phyloP scores from a whole-genome alignment of 64 coral and sea anemone genomes.

The Dendrophyllia cribrosa region DNA sequence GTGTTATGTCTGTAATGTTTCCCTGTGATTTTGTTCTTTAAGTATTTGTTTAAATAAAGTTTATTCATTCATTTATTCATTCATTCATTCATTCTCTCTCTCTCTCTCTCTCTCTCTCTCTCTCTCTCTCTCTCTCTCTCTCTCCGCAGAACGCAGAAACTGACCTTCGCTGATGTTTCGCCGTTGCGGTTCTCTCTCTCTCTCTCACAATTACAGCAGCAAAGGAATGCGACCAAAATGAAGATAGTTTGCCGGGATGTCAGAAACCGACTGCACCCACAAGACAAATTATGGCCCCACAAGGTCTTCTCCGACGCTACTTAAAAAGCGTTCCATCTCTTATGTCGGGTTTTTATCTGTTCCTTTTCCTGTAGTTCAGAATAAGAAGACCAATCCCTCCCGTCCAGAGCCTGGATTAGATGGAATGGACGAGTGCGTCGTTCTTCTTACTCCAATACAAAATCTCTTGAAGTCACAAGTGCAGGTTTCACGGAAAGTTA shows the following conservation, averaged over 20 bases:
- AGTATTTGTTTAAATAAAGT: too few species aligned
- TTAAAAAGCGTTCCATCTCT: constrained; percentile 86
- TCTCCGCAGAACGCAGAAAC: too few species aligned
- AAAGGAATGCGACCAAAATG: constrained; percentile 28
- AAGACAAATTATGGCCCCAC: background rate
- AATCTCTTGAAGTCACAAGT: background rate
- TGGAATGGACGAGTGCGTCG: too few species aligned
- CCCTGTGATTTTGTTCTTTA: too few species aligned
- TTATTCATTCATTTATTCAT: too few species aligned
- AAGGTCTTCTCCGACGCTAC: constrained; percentile 77
- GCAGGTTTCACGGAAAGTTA: background rate
- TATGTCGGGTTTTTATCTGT: constrained; percentile 80
- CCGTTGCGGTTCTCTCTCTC: constrained; percentile 84
- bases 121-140: too few species aligned
- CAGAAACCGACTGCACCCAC: constrained; percentile 31
- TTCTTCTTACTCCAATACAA: too few species aligned
- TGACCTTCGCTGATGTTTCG: constrained; percentile 17
- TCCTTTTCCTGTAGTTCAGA: constrained; percentile 1
- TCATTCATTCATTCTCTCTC: too few species aligned
- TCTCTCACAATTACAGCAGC: constrained; percentile 65
- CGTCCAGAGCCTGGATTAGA: too few species aligned
- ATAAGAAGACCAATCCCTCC: background rate
- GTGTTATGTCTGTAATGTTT: too few species aligned
- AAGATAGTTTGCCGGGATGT: background rate
- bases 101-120: too few species aligned